These are phyloP conservation scores for Mellilla xanthometata DNA, from an alignment of 2,888 invertebrate genomes.

Conservation along the genomic window DNA sequence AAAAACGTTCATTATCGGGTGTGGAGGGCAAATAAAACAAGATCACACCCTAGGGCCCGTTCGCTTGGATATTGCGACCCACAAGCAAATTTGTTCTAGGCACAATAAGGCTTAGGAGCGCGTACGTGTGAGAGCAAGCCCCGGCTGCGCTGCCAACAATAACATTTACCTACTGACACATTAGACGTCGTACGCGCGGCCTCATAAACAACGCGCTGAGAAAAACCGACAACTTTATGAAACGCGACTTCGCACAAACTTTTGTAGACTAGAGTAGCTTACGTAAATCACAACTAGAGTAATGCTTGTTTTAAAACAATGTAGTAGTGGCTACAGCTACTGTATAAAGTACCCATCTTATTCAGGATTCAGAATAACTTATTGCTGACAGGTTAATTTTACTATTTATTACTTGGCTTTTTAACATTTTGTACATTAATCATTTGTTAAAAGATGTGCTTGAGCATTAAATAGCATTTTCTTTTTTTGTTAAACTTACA, in stretches of 20 bases:
- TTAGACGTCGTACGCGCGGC: conserved; percentile 25
- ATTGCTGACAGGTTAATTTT: too few species aligned
- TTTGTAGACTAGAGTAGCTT: not conserved
- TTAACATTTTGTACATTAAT: too few species aligned
- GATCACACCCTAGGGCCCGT: conserved; percentile 69
- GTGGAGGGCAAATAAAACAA: conserved; percentile 71
- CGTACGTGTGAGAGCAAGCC: conserved; percentile 53
- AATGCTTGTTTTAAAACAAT: not conserved
- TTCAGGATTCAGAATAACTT: not conserved
- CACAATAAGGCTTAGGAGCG: conserved; percentile 71
- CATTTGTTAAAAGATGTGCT: too few species aligned
- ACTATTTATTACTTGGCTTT: too few species aligned
- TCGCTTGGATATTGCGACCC: conserved; percentile 76
- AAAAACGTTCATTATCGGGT: conserved; percentile 77
- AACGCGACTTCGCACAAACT: conserved; percentile 3
- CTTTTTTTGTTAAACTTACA: too few species aligned
- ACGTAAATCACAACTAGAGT: not conserved
- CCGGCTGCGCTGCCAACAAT: conserved; percentile 43
- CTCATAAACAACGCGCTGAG: conserved; percentile 15
- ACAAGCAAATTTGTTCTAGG: conserved; percentile 78
- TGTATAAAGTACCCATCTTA: not conserved
- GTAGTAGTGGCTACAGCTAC: not conserved
- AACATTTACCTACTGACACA: conserved; percentile 54
- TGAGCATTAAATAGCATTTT: too few species aligned
- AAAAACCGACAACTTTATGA: conserved; percentile 2